Evolutionary conservation across 1,140 invertebrate genomes (phyloP).

Genomic region (Lysiphlebus fabarum): DNA sequence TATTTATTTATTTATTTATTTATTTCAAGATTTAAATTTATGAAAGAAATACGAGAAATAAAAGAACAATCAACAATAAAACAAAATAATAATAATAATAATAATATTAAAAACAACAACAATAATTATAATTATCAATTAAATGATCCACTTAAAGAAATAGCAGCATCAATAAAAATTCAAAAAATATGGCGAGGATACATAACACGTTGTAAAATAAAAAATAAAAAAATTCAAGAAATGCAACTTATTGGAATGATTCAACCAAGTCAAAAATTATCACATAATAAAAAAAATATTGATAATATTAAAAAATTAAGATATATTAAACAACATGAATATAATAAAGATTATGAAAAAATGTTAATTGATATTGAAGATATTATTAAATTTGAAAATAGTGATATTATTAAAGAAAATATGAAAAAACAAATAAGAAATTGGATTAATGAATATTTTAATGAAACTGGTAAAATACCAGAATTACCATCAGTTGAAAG

Average conservation of each 20-base stretch:
- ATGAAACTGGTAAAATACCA: slow-evolving; percentile 82
- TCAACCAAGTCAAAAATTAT: slow-evolving; percentile 41
- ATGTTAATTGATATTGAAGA: slow-evolving; percentile 60
- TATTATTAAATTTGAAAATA: slow-evolving; percentile 62
- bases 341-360: slow-evolving; percentile 62
- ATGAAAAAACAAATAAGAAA: slow-evolving; percentile 80
- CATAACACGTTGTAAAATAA: slow-evolving; percentile 66
- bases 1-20: too few relatives aligned
- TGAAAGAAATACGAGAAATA: slow-evolving; percentile 79
- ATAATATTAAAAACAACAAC: too few relatives aligned
- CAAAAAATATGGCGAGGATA: slow-evolving; percentile 82
- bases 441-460: slow-evolving; percentile 78
- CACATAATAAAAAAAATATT: slow-evolving; percentile 38
- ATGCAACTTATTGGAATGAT: slow-evolving; percentile 78
- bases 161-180: slow-evolving; percentile 70
- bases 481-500: slow-evolving; percentile 87
- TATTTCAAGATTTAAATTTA: slow-evolving; percentile 75
- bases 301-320: slow-evolving; percentile 60
- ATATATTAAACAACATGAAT: slow-evolving; percentile 61
- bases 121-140: too few relatives aligned
- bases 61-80: slow-evolving; percentile 68
- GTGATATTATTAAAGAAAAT: slow-evolving; percentile 71
- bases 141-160: slow-evolving; percentile 53
- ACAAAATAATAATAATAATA: slow-evolving; percentile 48
- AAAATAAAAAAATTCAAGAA: slow-evolving; percentile 71